These are phyloP conservation scores for Allobates femoralis DNA, from an alignment of 2,797 vertebrate species.

Conservation along the genomic window DNA sequence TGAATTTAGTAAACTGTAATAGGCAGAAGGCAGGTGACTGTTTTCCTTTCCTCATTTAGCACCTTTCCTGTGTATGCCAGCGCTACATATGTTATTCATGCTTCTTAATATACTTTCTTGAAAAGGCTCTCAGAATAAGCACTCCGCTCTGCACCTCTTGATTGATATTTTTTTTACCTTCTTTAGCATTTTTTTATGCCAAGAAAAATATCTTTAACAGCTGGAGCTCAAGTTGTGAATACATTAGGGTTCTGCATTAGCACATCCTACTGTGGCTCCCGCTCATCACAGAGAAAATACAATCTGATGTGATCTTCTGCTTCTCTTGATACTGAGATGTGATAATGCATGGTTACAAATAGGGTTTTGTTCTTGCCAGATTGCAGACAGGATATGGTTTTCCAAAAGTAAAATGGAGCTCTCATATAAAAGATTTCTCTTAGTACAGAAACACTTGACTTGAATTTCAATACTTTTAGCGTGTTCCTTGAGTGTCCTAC, in stretches of 20 bases:
- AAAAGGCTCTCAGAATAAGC: slow-evolving; percentile 13
- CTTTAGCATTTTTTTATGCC: slow-evolving; percentile 27
- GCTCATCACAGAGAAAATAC: slow-evolving; percentile 8
- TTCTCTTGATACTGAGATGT: slow-evolving; percentile 24
- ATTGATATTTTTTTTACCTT: slow-evolving; percentile 33
- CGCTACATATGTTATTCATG: slow-evolving; percentile 14
- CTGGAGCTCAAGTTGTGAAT: slow-evolving; percentile 44
- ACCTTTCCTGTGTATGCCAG: background rate
- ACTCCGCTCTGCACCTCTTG: slow-evolving; percentile 19
- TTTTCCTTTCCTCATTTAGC: background rate
- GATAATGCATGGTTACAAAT: slow-evolving; percentile 25
- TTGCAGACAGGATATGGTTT: background rate
- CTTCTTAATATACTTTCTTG: slow-evolving; percentile 1
- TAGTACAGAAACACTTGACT: background rate
- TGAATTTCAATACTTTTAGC: background rate
- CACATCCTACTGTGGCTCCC: background rate
- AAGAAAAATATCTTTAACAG: slow-evolving; percentile 44
- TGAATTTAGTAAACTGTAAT: background rate
- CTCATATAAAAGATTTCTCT: background rate
- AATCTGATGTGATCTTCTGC: slow-evolving; percentile 1
- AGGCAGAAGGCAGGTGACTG: background rate
- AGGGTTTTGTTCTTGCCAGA: background rate
- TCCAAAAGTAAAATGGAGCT: slow-evolving; percentile 22
- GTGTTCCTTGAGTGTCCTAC: background rate
- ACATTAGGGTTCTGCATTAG: slow-evolving; percentile 41